Evolutionary conservation across 2,797 vertebrate species (phyloP).

Genomic region (Odontamblyopus lacepedii): DNA sequence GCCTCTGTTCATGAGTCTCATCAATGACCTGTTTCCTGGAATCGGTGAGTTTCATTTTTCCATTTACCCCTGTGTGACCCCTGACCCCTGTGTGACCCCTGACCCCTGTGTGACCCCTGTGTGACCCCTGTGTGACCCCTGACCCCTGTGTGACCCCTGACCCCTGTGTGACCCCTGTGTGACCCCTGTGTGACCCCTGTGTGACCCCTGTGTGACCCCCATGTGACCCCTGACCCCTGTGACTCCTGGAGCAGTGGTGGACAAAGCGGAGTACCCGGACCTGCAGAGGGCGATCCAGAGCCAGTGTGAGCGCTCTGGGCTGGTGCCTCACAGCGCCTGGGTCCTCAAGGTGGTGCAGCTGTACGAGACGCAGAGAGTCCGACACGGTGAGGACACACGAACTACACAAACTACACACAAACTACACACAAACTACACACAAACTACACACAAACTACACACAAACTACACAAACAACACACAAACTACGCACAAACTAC

Average conservation of each 20-base stretch:
- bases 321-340: slow-evolving; percentile 84
- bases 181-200: neutral
- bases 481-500: no score
- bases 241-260: slow-evolving; percentile 69
- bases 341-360: slow-evolving; percentile 85
- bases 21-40: slow-evolving; percentile 81
- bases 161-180: neutral
- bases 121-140: no score
- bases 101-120: no score
- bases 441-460: no score
- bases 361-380: slow-evolving; percentile 85
- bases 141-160: neutral
- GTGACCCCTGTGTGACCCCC: slow-evolving; percentile 63
- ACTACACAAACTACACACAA: no score
- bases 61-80: no score
- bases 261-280: slow-evolving; percentile 83
- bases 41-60: slow-evolving; percentile 39
- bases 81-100: no score
- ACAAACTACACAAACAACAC: no score
- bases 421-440: no score
- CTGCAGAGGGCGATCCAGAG: slow-evolving; percentile 79
- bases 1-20: slow-evolving; percentile 82
- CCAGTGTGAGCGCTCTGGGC: slow-evolving; percentile 77
- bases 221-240: slow-evolving; percentile 50
- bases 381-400: slow-evolving; percentile 74